Percentiles rank a stretch among this genome's conserved stretches.
Conservation (phyloP, 2,113 vertebrate species). For the Oreocharis arfaki region DNA sequence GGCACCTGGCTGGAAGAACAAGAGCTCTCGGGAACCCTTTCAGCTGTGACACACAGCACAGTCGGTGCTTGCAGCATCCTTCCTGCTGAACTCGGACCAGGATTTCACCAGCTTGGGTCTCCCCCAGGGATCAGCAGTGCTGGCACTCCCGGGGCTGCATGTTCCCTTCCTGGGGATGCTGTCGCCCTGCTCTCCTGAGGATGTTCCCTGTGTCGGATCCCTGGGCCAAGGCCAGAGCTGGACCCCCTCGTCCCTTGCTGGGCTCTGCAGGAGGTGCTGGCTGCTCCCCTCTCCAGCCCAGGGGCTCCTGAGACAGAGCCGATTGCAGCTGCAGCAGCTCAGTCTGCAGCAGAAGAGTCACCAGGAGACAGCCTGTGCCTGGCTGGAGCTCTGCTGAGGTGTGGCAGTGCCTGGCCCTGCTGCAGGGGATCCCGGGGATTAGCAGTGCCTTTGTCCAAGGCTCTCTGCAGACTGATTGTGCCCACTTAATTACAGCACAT, state of each 20-base stretch:
- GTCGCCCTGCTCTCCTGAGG: neutral
- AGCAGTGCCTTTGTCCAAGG: neutral
- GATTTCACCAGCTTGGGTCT: neutral
- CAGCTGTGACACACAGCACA: neutral
- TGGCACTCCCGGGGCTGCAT: rapidly evolving
- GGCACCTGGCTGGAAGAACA: neutral
- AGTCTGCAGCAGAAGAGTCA: neutral
- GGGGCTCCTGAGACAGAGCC: neutral
- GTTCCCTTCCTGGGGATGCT: neutral
- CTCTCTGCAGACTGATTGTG: neutral
- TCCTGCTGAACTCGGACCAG: neutral
- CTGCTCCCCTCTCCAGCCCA: neutral
- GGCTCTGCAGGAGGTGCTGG: neutral
- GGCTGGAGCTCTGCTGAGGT: neutral
- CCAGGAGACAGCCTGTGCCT: neutral
- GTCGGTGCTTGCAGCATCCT: neutral
- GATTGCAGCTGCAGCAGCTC: neutral
- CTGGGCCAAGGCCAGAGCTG: neutral
- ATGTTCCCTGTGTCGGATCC: neutral
- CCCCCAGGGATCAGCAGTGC: neutral
- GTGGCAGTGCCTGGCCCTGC: neutral
- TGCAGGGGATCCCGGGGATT: neutral
- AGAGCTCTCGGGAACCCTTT: neutral
- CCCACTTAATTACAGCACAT: neutral
- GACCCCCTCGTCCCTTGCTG: neutral